Evolutionary conservation across 2,888 invertebrate genomes (phyloP).

Genomic region (Fabriciana adippe): DNA sequence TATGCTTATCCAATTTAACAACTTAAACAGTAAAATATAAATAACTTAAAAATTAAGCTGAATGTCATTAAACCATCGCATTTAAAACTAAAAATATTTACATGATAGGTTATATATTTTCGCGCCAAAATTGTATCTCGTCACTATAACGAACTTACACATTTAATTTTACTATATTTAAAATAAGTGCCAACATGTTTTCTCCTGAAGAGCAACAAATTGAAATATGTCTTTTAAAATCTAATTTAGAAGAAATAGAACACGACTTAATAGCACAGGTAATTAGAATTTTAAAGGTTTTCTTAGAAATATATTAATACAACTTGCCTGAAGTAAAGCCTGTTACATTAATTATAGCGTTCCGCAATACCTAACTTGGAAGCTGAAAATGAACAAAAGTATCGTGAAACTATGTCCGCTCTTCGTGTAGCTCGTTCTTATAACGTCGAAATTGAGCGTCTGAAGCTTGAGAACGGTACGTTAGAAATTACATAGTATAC

Average conservation of each 20-base stretch:
- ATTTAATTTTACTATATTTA: too few species aligned
- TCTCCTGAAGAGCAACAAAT: constrained; percentile 66
- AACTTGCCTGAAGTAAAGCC: background rate
- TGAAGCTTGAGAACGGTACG: constrained; percentile 24
- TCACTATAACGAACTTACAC: too few species aligned
- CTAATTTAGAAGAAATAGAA: constrained; percentile 64
- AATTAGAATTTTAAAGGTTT: constrained; percentile 33
- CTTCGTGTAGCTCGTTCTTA: constrained; percentile 55
- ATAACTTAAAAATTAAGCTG: too few species aligned
- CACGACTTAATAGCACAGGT: constrained; percentile 63
- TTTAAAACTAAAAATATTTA: too few species aligned
- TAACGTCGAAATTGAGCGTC: constrained; percentile 52
- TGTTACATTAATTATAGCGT: constrained; percentile 46
- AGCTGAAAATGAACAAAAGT: constrained; percentile 61
- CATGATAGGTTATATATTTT: too few species aligned
- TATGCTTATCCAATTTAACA: too few species aligned
- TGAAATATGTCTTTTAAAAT: constrained; percentile 66
- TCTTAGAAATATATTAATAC: background rate
- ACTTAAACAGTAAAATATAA: too few species aligned
- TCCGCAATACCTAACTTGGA: constrained; percentile 59
- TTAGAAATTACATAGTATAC: background rate
- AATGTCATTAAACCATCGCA: too few species aligned
- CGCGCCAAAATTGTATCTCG: too few species aligned
- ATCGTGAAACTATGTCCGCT: constrained; percentile 55
- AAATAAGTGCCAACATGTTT: constrained; percentile 54